Base-by-base conservation (phyloP, 35 echinoderm and acorn worm genomes). In the Ptychodera flava region DNA sequence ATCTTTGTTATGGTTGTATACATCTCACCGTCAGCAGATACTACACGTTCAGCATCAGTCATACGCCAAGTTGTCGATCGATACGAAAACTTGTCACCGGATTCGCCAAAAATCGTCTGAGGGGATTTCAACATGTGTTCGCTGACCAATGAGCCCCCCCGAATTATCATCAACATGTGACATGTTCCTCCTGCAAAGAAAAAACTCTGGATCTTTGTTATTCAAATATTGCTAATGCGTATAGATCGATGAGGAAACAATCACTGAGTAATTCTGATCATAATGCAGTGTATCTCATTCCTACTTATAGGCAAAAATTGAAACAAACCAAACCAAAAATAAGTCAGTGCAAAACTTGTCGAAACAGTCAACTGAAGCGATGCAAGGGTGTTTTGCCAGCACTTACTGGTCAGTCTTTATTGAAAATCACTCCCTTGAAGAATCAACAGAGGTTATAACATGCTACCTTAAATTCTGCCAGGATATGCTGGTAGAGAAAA, bases 1-100 rank as follows among this genome's bases (percentile, higher is more conserved):
- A 79, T 94, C 37, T 94, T 91, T 33, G 33, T 90, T 36, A 88
- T 81, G 28, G 82, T 85, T 52, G 86, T 93, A 31, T 93, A 93
- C 37, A 78, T 90, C 28, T 88, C 84, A 1, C 92, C 92, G 78
- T 29, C 75, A 53, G 92, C 88, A 16, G 52, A 87, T 87, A 34
- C 33, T 37, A 81, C 79, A 64, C 6, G 45, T 64, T 6, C 45
- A 6, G 45, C 45, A 64, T 6, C 45, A 64, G 22, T 64, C 22
- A 64, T 64, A 12, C 45, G 45, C 22, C 6, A 64, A 64, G 45
- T 64, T 12, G 45, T 64, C 22, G 45, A 64, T 64, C 45, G 45
- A 64, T 22, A 64, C 6, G 45, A 64, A 64, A 64, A 6, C 45
- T 22, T 64, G 45, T 64, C 45, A 64, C 45, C 45, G 22, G 45